These are phyloP conservation scores for Amphipoea lucens DNA, from an alignment of 2,888 invertebrate species.

Conservation along the genomic window DNA sequence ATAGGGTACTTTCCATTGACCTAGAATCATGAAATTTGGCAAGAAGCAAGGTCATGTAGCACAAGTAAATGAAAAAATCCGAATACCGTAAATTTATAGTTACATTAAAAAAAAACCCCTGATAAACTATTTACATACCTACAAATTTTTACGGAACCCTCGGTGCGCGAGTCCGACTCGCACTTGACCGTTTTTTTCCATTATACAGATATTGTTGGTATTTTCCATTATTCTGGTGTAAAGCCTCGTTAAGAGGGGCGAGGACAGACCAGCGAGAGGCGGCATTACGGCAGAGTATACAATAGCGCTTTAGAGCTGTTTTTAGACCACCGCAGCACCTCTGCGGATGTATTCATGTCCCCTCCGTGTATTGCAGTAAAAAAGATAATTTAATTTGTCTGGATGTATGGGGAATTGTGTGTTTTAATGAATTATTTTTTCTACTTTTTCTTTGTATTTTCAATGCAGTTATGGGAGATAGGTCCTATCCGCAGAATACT, in stretches of 20 bases:
- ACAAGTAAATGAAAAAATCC: no score
- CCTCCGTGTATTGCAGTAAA: constrained; percentile 47
- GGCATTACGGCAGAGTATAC: constrained; percentile 38
- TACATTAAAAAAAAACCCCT: no score
- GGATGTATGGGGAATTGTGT: constrained; percentile 16
- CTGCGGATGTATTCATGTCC: constrained; percentile 38
- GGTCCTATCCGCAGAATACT: not conserved
- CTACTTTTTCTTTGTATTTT: not conserved
- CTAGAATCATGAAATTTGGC: no score
- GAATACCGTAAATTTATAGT: no score
- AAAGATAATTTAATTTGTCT: constrained; percentile 54
- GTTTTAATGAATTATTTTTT: not conserved
- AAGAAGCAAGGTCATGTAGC: no score
- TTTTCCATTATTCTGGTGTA: constrained; percentile 27
- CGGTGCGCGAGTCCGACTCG: no score
- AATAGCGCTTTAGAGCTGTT: constrained; percentile 44
- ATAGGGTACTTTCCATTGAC: no score
- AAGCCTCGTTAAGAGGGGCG: constrained; percentile 28
- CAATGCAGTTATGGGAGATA: not conserved
- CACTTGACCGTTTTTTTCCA: not conserved
- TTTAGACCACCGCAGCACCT: constrained; percentile 45
- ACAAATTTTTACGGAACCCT: no score
- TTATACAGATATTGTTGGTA: not conserved
- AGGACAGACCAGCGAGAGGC: constrained; percentile 24
- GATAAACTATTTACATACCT: no score